Evolutionary conservation across 1,140 invertebrate species (phyloP), one percentile per base, ranked within the genome.

Genomic region (Eufriesea mexicana): DNA sequence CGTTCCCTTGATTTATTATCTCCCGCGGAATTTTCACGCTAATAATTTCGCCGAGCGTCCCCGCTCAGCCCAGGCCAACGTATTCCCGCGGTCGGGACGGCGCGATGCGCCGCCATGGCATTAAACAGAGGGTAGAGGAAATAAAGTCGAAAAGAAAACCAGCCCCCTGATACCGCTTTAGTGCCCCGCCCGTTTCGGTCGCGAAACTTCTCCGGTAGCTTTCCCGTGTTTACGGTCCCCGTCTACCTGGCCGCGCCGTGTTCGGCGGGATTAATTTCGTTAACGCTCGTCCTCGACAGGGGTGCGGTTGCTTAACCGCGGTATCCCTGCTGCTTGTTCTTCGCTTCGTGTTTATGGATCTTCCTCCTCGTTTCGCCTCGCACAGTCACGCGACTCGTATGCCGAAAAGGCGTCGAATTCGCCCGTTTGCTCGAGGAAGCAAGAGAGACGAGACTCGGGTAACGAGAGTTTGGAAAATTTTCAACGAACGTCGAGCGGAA

Each of bases 241-340:
- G 6, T 35, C 35, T 68, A 66, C 28, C 28, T 23, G 45, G 5
- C 59, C 61, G 5, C 14, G 23, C 47, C 76, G 61, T 20, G 54
- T 49, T 74, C 68, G 1, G 49, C 16, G 5, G 59, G 35, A 84
- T 77, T 82, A 72, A 84, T 84, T 66, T 82, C 66, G 55, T 77
- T 75, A 77, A 75, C 16, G 59, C 2, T 76, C 70, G 47, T 47
- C 8, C 75, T 42, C n/a, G 5, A 14, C 42, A 42, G 14, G 5
- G 5, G 10, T 35, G 35, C 45, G 28, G 59, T 16, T n/a, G 57
- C 9, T 64, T 64, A 64, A 64, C 12, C 18, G 42, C 6, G 61
- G 35, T n/a, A 64, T 64, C 16, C 25, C 10, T 64, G 42, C 35
- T 64, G 28, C 35, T 64, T 64, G 20, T 64, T 64, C 61, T 64